These are phyloP conservation scores for Tuberolachnus salignus DNA, from an alignment of 2,888 invertebrate species.

Conservation along the genomic window DNA sequence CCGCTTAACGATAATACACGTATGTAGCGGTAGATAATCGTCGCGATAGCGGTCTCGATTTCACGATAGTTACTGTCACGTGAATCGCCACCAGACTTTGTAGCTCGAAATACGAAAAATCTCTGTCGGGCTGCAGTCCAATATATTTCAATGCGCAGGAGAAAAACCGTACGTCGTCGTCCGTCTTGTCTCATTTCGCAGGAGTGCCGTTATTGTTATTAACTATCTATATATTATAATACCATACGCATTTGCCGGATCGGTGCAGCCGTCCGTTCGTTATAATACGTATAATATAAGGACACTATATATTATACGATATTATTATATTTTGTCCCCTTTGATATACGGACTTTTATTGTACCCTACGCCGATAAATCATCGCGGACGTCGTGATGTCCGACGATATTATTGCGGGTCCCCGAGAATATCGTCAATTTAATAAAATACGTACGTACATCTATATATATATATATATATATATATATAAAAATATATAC, in stretches of 20 bases:
- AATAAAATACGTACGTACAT: conserved; percentile 2
- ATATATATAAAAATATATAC: neutral
- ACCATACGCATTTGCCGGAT: neutral
- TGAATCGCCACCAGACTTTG: no score
- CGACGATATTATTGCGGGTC: conserved; percentile 12
- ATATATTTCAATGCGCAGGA: neutral
- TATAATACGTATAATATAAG: neutral
- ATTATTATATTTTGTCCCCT: neutral
- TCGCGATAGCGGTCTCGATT: no score
- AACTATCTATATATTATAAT: neutral
- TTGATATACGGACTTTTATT: neutral
- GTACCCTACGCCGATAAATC: conserved; percentile 29
- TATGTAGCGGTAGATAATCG: no score
- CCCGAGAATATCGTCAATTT: conserved; percentile 1
- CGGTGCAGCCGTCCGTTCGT: neutral
- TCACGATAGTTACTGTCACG: no score
- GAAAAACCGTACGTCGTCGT: neutral
- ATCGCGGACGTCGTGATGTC: neutral
- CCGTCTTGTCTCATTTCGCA: neutral
- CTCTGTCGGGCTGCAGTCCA: no score
- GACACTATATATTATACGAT: no score
- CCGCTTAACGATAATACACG: no score
- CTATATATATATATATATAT: neutral
- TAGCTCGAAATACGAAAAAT: no score
- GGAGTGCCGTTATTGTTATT: neutral